Base-by-base conservation (phyloP, 2,113 vertebrate genomes). In the Scophthalmus maximus region DNA sequence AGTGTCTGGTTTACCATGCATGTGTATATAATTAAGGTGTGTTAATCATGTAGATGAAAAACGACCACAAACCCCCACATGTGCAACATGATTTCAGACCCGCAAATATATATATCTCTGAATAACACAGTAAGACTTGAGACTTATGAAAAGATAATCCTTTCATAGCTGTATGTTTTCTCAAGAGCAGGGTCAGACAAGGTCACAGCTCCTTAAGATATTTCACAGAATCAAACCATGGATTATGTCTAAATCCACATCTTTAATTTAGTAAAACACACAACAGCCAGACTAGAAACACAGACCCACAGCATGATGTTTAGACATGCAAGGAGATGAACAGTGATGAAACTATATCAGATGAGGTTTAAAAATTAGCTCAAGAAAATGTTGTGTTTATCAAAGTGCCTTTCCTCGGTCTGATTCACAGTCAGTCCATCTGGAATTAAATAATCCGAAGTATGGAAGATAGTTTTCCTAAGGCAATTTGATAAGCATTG, bases 181-280 rank as follows among this genome's bases (percentile, higher is more conserved):
- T 69, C 0, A 20, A 34, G 27, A 64, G 44, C 18, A 25, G 25
- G 23, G 47, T 32, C 49, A 53, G n/a, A 46, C 12, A 7, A 49
- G 53, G 22, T 27, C n/a, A 11, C 25, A 2, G 18, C 25, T 52
- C 17, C 57, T 73, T 42, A 46, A 44, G 38, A 68, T 22, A 30
- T 57, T 49, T 26, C 6, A 8, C 34, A 69, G 62, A 65, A 75
- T 40, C 12, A 26, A 29, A 63, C 58, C n/a, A 50, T n/a, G 34
- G 57, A 81, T 64, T 60, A 68, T 40, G 40, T 52, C 32, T n/a
- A 57, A 73, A 66, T 36, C 59, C 50, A 56, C 32, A 55, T 66
- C 34, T 53, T 38, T 20, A 50, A 2, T n/a, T 51, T 12, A 22
- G 6, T 20, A 2, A 26, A 51, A 62, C 2, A 56, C 1, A 23